phyloP scores from a whole-genome alignment of 2,113 vertebrate species.

The Phrynocephalus versicolor region DNA sequence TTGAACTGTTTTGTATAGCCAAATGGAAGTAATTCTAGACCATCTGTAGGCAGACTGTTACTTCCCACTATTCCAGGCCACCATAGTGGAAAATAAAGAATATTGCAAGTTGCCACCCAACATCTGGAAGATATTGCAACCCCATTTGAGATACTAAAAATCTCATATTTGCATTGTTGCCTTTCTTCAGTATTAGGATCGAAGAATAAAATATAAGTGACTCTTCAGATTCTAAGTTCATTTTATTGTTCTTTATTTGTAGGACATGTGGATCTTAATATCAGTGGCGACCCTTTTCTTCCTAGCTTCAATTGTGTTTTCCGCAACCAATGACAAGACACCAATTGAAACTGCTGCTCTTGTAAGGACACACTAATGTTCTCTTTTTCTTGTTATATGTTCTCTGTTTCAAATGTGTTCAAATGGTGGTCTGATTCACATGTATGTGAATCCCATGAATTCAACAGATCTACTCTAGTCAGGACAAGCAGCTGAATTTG shows the following conservation, averaged over 20 bases:
- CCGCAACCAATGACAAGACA: slow-evolving; percentile 50
- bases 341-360: slow-evolving; percentile 64
- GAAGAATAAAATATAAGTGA: background rate
- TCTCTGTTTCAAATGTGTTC: no score
- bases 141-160: background rate
- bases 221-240: background rate
- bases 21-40: background rate
- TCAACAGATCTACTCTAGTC: slow-evolving; percentile 1
- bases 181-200: background rate
- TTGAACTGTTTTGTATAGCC: background rate
- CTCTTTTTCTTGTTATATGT: background rate
- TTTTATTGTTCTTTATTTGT: slow-evolving; percentile 15
- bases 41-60: no score
- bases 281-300: slow-evolving; percentile 63
- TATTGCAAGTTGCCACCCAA: no score
- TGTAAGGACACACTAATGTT: slow-evolving; percentile 73
- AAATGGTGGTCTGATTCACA: no score
- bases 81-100: no score
- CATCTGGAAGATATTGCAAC: no score
- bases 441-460: background rate
- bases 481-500: background rate
- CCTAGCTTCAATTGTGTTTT: slow-evolving; percentile 77
- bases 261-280: slow-evolving; percentile 79
- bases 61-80: no score
- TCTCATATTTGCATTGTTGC: background rate